These are phyloP conservation scores for Drosophila aff. DNA, from an alignment of 1,140 invertebrate genomes.

Conservation along the genomic window DNA sequence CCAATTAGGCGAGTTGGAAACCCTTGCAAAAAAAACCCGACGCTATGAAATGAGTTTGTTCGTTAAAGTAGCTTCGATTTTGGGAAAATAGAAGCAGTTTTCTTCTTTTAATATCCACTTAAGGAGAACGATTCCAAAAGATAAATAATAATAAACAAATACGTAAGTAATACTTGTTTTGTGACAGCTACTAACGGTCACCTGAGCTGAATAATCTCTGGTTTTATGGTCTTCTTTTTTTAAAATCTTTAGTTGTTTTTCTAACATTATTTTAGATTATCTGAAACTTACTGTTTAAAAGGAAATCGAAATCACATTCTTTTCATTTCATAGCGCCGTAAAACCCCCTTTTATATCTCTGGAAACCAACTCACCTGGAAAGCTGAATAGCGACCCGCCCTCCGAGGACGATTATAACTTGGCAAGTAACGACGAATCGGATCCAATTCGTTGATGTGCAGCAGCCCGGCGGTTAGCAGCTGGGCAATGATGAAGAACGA, in stretches of 20 bases:
- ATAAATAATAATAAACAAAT: no score
- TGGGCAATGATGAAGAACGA: conserved; percentile 97
- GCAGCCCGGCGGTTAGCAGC: conserved; percentile 93
- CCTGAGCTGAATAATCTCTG: background rate
- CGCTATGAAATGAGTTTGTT: conserved; percentile 38
- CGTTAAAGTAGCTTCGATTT: background rate
- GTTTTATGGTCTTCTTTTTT: background rate
- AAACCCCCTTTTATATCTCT: background rate
- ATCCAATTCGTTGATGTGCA: conserved; percentile 98
- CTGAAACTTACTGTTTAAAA: background rate
- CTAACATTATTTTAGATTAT: background rate
- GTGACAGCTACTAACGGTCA: background rate
- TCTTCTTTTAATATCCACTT: no score
- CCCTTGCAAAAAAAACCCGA: background rate
- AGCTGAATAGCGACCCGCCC: conserved; percentile 96
- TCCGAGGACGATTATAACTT: conserved; percentile 96
- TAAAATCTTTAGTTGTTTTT: no score
- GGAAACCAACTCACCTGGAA: conserved; percentile 92
- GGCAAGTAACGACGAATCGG: conserved; percentile 97
- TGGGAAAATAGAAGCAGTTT: background rate
- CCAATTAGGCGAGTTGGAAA: conserved; percentile 7
- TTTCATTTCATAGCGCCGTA: conserved; percentile 35
- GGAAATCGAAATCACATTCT: background rate
- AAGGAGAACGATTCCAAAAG: no score
- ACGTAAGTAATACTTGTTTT: no score